Evolutionary conservation across 2,888 invertebrate species (phyloP).

Genomic region (Limulus polyphemus): DNA sequence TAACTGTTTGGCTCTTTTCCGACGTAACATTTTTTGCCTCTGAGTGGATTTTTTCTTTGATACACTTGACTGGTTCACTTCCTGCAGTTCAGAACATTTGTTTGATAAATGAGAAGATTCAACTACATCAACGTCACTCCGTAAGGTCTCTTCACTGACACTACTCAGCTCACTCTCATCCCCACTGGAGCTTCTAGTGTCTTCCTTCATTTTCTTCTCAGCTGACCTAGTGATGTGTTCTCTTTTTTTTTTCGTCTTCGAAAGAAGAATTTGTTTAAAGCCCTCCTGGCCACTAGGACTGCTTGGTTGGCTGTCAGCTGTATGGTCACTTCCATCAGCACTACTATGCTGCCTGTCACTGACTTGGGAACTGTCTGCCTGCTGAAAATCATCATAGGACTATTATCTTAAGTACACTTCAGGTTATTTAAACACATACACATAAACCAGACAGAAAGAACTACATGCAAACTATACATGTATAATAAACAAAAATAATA

Average conservation of each 20-base stretch:
- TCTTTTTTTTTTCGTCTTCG: constrained; percentile 7
- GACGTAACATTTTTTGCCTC: no score
- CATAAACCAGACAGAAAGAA: no score
- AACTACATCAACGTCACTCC: constrained; percentile 21
- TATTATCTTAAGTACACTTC: no score
- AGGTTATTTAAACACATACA: no score
- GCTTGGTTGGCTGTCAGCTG: constrained; percentile 15
- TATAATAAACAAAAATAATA: no score
- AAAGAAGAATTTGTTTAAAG: constrained; percentile 9
- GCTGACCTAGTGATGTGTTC: constrained; percentile 5
- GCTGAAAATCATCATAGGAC: not conserved
- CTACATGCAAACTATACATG: no score
- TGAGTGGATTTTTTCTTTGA: no score
- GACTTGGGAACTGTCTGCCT: constrained; percentile 24
- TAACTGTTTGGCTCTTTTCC: no score
- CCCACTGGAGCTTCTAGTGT: constrained; percentile 14
- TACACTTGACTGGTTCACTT: no score
- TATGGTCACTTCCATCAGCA: constrained; percentile 23
- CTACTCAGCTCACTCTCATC: constrained; percentile 33
- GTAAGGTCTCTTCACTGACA: constrained; percentile 31
- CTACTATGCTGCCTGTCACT: constrained; percentile 23
- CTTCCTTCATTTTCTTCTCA: constrained; percentile 13
- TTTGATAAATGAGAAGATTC: no score
- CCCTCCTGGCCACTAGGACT: constrained; percentile 12
- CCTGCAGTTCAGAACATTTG: no score